A percentile compares a stretch with the other conserved stretches of the same genome.
Conservation (phyloP, 2,888 invertebrate genomes). For the Pollenia amentaria region DNA sequence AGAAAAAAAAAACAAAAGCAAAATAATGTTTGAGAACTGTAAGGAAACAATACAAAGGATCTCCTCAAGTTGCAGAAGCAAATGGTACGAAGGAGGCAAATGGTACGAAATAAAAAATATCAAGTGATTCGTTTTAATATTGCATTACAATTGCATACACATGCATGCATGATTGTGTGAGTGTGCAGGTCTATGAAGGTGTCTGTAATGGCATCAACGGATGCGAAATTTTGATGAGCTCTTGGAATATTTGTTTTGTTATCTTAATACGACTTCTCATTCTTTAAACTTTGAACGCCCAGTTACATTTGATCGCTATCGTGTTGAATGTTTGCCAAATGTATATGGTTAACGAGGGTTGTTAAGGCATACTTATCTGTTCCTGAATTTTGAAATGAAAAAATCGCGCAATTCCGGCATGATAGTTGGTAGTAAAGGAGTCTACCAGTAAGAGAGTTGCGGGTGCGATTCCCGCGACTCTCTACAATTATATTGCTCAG, state of each 20-base stretch:
- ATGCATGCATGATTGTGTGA: background rate
- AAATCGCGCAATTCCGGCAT: too few relatives aligned
- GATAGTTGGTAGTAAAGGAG: too few relatives aligned
- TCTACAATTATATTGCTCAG: too few relatives aligned
- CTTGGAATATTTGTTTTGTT: conserved; percentile 45
- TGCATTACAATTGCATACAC: conserved; percentile 52
- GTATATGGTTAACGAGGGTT: conserved; percentile 24
- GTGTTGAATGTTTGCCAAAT: conserved; percentile 67
- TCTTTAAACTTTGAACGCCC: conserved; percentile 19
- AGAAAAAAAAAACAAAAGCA: background rate
- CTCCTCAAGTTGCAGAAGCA: background rate
- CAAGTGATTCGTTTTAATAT: conserved; percentile 62
- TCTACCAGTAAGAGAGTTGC: too few relatives aligned
- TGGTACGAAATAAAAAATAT: conserved; percentile 26
- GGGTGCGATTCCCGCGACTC: too few relatives aligned
- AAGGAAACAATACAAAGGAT: conserved; percentile 56
- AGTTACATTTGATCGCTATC: conserved; percentile 53
- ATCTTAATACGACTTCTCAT: conserved; percentile 11
- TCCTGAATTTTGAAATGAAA: background rate
- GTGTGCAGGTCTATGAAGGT: background rate
- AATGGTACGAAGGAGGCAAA: background rate
- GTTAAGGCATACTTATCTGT: background rate
- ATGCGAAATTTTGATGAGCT: conserved; percentile 67
- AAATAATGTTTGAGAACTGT: background rate
- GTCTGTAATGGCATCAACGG: conserved; percentile 55